These are phyloP conservation scores for Eupsittula cactorum DNA, from an alignment of 2,113 vertebrate species.

Conservation along the genomic window DNA sequence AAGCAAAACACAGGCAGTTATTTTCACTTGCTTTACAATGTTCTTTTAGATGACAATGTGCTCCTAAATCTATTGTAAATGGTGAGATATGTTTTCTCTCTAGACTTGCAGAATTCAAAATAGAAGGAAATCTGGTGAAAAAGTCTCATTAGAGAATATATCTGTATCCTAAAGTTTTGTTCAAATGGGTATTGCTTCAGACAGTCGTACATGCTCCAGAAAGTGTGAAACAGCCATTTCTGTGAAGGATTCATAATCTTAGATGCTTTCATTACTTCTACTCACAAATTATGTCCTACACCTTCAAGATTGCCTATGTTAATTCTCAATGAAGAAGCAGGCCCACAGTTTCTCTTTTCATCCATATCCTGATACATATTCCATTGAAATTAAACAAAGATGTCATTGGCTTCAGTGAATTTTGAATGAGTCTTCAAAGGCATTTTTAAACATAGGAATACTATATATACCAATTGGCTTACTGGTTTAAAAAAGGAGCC, in stretches of 20 bases:
- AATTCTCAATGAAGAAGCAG: background rate
- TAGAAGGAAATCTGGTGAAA: background rate
- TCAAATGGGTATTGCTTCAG: background rate
- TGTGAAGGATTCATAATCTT: background rate
- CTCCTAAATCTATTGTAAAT: background rate
- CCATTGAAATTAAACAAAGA: constrained; percentile 39
- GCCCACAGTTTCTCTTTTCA: background rate
- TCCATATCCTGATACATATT: background rate
- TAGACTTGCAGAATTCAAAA: background rate
- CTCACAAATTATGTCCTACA: background rate
- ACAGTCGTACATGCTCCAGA: background rate
- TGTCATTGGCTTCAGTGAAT: background rate
- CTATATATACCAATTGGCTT: background rate
- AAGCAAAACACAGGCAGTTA: background rate
- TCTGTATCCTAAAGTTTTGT: background rate
- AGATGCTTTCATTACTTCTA: background rate
- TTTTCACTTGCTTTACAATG: background rate
- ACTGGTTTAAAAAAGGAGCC: background rate
- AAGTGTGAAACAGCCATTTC: background rate
- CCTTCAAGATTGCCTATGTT: background rate
- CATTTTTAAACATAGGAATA: background rate
- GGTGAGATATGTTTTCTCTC: background rate
- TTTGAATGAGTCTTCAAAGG: background rate
- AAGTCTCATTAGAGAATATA: background rate
- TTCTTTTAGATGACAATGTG: background rate